Evolutionary conservation across 2,888 invertebrate genomes (phyloP).

Genomic region (Erynnis tages): DNA sequence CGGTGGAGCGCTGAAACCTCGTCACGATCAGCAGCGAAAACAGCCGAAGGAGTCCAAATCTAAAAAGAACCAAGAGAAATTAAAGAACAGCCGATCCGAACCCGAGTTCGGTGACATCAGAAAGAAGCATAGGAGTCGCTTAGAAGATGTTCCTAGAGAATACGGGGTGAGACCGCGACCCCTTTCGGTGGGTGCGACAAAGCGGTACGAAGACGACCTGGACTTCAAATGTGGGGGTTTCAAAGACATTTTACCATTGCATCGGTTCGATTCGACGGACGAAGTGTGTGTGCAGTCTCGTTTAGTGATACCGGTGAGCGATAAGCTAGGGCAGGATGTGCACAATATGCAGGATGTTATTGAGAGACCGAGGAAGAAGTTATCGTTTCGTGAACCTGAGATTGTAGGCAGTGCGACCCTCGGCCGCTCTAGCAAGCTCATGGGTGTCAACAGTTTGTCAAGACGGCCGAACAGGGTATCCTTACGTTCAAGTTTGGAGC

Average conservation of each 20-base stretch:
- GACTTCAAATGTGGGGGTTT: slow-evolving; percentile 50
- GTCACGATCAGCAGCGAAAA: slow-evolving; percentile 55
- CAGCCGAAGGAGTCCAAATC: slow-evolving; percentile 69
- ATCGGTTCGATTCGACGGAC: slow-evolving; percentile 59
- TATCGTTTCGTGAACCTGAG: slow-evolving; percentile 93
- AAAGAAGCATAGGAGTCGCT: slow-evolving; percentile 62
- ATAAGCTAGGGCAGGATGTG: slow-evolving; percentile 63
- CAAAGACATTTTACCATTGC: slow-evolving; percentile 49
- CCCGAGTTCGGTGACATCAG: slow-evolving; percentile 65
- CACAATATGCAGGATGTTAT: slow-evolving; percentile 53
- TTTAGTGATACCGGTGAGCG: slow-evolving; percentile 62
- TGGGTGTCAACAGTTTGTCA: slow-evolving; percentile 69
- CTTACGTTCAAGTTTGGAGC: slow-evolving; percentile 76
- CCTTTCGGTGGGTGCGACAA: slow-evolving; percentile 63
- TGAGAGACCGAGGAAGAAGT: slow-evolving; percentile 89
- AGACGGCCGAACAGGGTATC: slow-evolving; percentile 59
- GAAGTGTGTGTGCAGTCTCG: slow-evolving; percentile 69
- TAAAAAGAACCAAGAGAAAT: slow-evolving; percentile 63
- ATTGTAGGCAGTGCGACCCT: slow-evolving; percentile 74
- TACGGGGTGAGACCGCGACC: slow-evolving; percentile 57
- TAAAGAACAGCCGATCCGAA: slow-evolving; percentile 65
- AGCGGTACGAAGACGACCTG: slow-evolving; percentile 57
- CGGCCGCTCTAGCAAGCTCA: slow-evolving; percentile 66
- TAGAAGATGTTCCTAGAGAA: slow-evolving; percentile 51
- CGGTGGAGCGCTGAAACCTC: slow-evolving; percentile 71